Evolutionary conservation across 2,797 vertebrate species (phyloP), one percentile per base, ranked within the genome.

Genomic region (Morelia viridis): DNA sequence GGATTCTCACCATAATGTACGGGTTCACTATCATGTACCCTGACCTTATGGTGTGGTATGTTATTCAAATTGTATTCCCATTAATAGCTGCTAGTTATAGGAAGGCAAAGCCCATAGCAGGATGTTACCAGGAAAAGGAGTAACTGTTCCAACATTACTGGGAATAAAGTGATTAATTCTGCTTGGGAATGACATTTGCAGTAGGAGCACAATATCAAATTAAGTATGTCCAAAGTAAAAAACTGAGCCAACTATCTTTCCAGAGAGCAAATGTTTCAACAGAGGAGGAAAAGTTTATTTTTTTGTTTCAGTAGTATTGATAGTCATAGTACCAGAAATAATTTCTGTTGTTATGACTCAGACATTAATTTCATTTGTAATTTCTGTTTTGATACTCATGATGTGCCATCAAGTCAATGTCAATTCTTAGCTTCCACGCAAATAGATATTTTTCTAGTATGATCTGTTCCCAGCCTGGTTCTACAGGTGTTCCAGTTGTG

Each of bases 231-330:
- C 19, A 17, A 93, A 89, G 50, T 88, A 95, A 3, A 92, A 2
- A 26, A 65, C 65, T 91, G n/a, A 53, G 80, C 87, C 31, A 93
- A 71, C 31, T 64, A 10, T 56, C 35, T 71, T 88, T 46, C 35
- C 28, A 90, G 13, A 57, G 41, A 94, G n/a, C 8, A 65, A 90
- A 56, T 60, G 85, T 93, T 95, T 94, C 58, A 26, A 71, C 64
- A 50, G 64, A 13, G 24, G 19, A 89, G 35, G 41, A 31, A 58
- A n/a, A n/a, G 88, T 41, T 87, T n/a, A 85, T 60, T 91, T 24
- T 89, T 11, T 58, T 89, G 5, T 93, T 92, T 91, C n/a, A 26
- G 12, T 53, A 46, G 12, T 31, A 61, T 60, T 76, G 41, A 53
- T 35, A 31, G 4, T 50, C 68, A 71, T 87, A 60, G 56, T 57